Base-by-base conservation (phyloP, 2,113 vertebrate species). In the Actenoides lindsayi region DNA sequence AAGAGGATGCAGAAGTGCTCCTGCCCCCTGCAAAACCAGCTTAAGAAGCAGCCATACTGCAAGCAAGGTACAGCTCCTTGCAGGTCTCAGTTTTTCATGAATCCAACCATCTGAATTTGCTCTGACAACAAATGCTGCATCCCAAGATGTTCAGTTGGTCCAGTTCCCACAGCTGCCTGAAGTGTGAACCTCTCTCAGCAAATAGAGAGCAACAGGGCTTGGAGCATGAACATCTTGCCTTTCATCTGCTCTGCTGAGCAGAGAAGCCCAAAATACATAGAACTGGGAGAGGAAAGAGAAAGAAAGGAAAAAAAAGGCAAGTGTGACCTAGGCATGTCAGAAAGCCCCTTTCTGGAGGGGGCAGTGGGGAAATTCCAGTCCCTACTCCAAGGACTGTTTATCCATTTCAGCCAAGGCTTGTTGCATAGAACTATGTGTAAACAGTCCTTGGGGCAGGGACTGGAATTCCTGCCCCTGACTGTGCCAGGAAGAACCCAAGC, bases 351-450 rank as follows among this genome's bases (percentile, higher is more conserved):
- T 42, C 6, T 13, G 23, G 35, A 16, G 4, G 9, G 6, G 13
- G 17, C 6, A 4, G 13, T 11, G 16, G 28, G 12, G 44, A 71
- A 87, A 92, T 94, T 92, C 94, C 92, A 80, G 12, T 60, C 62
- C 51, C 57, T 46, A 30, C 41, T 53, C 56, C 95, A 94, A 94
- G 95, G 95, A 87, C 83, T 94, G 87, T 94, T 96, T 92, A 87
- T 11, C 33, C 63, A 41, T 54, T 74, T 75, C 67, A 65, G n/a
- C 42, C 87, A 90, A 93, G 83, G 90, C 82, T 90, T 46, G 17
- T 74, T 73, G 25, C 65, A 30, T n/a, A 59, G 5, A 93, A 79
- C 77, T 56, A 89, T 67, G 91, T 37, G 54, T 86, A 96, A 96
- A 96, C 93, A 90, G 95, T 94, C 95, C 95, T 96, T 96, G 95